Base-by-base conservation (phyloP, 23 tunicate genomes). In the Botrylloides violaceus region DNA sequence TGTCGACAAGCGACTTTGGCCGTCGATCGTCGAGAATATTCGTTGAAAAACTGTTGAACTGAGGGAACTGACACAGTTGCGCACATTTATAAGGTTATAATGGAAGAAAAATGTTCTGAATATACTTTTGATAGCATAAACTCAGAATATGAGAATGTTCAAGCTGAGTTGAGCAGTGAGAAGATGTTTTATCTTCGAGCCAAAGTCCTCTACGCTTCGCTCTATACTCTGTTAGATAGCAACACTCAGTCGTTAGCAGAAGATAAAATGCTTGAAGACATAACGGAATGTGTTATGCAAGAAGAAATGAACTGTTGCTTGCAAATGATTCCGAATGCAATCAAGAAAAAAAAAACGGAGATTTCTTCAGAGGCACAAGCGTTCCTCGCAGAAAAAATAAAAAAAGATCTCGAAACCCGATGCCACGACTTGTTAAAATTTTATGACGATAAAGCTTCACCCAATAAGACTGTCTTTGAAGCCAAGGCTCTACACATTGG, bases 401-500 rank as follows among this genome's bases (percentile, higher is more conserved):
- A 43, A 43, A 43, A 43, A 15, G 15, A 9, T 43, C 53, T 43
- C 12, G 53, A 43, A 43, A 15, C 9, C 15, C 9, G 15, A 43
- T 43, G 53, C 53, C 9, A 15, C 12, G 15, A 43, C 53, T 15
- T 43, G 53, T 15, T 43, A 43, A 9, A 7, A 43, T 43, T 43
- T 43, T 43, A 43, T 43, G 53, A 43, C 12, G 15, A 43, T 15
- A 7, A 9, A 43, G 9, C 53, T 9, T 43, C 9, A 9, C 9
- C 12, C 53, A 43, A 43, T 15, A 9, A 15, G 9, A 43, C 53
- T 15, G 53, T 43, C 15, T 43, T 43, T 43, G 53, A 43, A 43
- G 70, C 70, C 36, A 63, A 34, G 33, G 33, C 70, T 19, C 19
- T 63, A 3, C 32, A 63, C 32, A 22, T 63, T 3, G 70, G 70